Evolutionary conservation across 2,888 invertebrate species (phyloP).

Genomic region (Parapristionchus giblindavisi): DNA sequence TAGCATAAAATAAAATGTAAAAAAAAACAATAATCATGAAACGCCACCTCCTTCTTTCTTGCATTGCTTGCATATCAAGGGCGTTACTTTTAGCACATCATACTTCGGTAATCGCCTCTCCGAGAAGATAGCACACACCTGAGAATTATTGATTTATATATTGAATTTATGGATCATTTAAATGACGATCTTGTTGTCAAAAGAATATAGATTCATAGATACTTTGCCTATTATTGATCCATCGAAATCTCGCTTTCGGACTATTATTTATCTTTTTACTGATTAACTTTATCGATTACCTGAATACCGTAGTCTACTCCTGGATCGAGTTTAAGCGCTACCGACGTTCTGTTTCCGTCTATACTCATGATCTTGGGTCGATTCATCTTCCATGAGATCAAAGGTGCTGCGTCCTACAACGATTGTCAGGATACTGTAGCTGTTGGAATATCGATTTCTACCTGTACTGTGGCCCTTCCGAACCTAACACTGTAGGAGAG

Average conservation of each 20-base stretch:
- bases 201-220: not conserved
- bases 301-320: slow-evolving; percentile 36
- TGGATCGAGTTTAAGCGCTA: slow-evolving; percentile 25
- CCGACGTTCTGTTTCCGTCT: slow-evolving; percentile 29
- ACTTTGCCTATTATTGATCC: not conserved
- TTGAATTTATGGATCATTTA: not conserved
- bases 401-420: slow-evolving; percentile 25
- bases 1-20: no score
- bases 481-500: slow-evolving; percentile 34
- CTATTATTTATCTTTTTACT: not conserved
- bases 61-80: slow-evolving; percentile 31
- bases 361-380: slow-evolving; percentile 1
- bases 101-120: slow-evolving; percentile 29
- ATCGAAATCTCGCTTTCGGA: not conserved
- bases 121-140: slow-evolving; percentile 38
- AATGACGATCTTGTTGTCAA: not conserved
- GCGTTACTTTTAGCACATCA: slow-evolving; percentile 34
- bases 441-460: not conserved
- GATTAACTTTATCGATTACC: slow-evolving; percentile 10
- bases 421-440: not conserved
- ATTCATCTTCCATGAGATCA: slow-evolving; percentile 35
- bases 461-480: slow-evolving; percentile 34
- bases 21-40: no score
- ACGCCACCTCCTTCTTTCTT: slow-evolving; percentile 4
- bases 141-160: not conserved